Percentiles rank a stretch among this genome's conserved stretches.
These are phyloP conservation scores for Arrhamphus sclerolepis DNA, from an alignment of 2,797 vertebrate species.

Conservation along the genomic window DNA sequence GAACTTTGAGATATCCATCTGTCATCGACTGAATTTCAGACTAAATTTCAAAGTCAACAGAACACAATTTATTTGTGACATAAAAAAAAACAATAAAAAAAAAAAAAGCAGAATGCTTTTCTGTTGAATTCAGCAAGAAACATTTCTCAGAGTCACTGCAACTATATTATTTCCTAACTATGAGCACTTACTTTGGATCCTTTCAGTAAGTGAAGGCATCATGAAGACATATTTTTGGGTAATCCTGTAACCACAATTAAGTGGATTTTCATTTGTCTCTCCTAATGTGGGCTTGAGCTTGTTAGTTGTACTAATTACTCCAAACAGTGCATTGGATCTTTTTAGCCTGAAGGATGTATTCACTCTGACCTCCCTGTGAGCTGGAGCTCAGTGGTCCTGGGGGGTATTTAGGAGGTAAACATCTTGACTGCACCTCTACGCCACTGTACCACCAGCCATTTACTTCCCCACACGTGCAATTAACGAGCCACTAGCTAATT, in stretches of 20 bases:
- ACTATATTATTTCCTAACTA: not conserved
- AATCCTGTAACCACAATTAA: slow-evolving; percentile 24
- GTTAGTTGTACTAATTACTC: slow-evolving; percentile 75
- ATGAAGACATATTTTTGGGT: slow-evolving; percentile 1
- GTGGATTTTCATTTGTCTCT: slow-evolving; percentile 36
- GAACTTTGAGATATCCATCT: slow-evolving; percentile 65
- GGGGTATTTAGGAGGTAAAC: slow-evolving; percentile 79
- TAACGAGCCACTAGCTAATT: slow-evolving; percentile 80
- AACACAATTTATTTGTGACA: slow-evolving; percentile 25
- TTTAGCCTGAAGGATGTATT: slow-evolving; percentile 62
- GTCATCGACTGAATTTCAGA: slow-evolving; percentile 61
- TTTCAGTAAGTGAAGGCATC: slow-evolving; percentile 8
- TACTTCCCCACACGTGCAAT: slow-evolving; percentile 77
- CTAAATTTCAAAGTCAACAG: slow-evolving; percentile 45
- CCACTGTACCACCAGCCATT: slow-evolving; percentile 65
- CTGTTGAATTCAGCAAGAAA: slow-evolving; percentile 1
- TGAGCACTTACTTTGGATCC: slow-evolving; percentile 5
- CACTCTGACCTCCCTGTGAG: slow-evolving; percentile 69
- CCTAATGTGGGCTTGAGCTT: slow-evolving; percentile 62
- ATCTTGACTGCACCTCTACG: slow-evolving; percentile 73
- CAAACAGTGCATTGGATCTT: slow-evolving; percentile 69
- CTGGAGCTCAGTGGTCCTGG: slow-evolving; percentile 66
- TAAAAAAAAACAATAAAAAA: slow-evolving; percentile 4
- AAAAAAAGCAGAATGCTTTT: not conserved
- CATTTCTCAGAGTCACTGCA: not conserved